A percentile compares a stretch with the other conserved stretches of the same genome.
These are phyloP conservation scores for Onthophagus sagittarius DNA, from an alignment of 2,888 invertebrate genomes.

Conservation along the genomic window DNA sequence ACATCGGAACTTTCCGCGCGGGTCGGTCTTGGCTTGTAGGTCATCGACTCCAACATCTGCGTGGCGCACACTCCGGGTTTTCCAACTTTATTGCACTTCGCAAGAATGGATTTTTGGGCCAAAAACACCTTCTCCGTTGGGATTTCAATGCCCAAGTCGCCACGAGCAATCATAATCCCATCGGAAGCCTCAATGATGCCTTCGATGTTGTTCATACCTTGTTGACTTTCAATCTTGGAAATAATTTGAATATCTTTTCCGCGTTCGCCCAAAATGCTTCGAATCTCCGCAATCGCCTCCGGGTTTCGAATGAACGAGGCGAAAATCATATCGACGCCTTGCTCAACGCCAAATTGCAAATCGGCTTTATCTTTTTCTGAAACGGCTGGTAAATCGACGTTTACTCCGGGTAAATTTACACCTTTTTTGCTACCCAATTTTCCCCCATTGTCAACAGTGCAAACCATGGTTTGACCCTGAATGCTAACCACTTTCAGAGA, in stretches of 20 bases:
- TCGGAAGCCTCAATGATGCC: slow-evolving; percentile 90
- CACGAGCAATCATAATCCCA: slow-evolving; percentile 98
- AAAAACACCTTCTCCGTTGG: slow-evolving; percentile 95
- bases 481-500: slow-evolving; percentile 80
- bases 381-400: slow-evolving; percentile 94
- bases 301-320: slow-evolving; percentile 96
- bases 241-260: slow-evolving; percentile 92
- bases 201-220: slow-evolving; percentile 90
- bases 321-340: slow-evolving; percentile 93
- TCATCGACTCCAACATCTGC: slow-evolving; percentile 98
- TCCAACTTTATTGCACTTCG: slow-evolving; percentile 85
- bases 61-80: slow-evolving; percentile 99
- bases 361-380: slow-evolving; percentile 97
- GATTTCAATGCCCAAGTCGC: slow-evolving; percentile 97
- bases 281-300: slow-evolving; percentile 84
- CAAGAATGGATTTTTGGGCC: slow-evolving; percentile 96
- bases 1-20: slow-evolving; percentile 96
- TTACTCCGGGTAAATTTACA: slow-evolving; percentile 92
- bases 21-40: slow-evolving; percentile 95
- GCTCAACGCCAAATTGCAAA: slow-evolving; percentile 84
- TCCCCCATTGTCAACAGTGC: slow-evolving; percentile 94
- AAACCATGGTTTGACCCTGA: slow-evolving; percentile 59
- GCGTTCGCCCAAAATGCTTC: slow-evolving; percentile 77
- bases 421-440: slow-evolving; percentile 92
- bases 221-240: slow-evolving; percentile 98